Conservation (phyloP, 30 jellyfish, hydroid and myxozoan species). For the Pelagia noctiluca region DNA sequence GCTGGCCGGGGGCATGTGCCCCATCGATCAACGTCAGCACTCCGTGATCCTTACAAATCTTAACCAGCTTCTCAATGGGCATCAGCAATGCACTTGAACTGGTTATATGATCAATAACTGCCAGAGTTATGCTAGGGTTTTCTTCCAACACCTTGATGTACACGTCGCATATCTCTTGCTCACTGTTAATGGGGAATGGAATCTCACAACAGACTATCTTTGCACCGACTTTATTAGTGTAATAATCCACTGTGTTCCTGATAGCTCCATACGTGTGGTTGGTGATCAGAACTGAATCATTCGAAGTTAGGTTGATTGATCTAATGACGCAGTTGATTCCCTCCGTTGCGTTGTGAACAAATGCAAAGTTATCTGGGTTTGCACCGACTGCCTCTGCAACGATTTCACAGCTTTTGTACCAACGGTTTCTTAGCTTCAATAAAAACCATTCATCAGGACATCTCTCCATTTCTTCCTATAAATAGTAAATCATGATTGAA, state of each 20-base stretch:
- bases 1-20: constrained; percentile 99
- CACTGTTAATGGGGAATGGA: constrained; percentile 78
- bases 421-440: constrained; percentile 46
- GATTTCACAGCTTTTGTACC: constrained; percentile 62
- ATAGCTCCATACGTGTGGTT: constrained; percentile 88
- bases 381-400: constrained; percentile 93
- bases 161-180: constrained; percentile 61
- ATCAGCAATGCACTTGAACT: constrained; percentile 84
- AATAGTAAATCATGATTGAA: neutral
- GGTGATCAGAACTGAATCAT: constrained; percentile 78
- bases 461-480: constrained; percentile 80
- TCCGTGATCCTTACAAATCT: constrained; percentile 76
- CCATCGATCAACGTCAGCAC: constrained; percentile 90
- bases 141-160: constrained; percentile 49
- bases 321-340: constrained; percentile 67
- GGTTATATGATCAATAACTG: constrained; percentile 93
- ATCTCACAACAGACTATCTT: constrained; percentile 54
- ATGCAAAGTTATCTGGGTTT: constrained; percentile 75
- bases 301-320: constrained; percentile 9
- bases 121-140: constrained; percentile 74
- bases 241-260: constrained; percentile 70
- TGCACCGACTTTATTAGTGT: constrained; percentile 70
- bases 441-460: constrained; percentile 90
- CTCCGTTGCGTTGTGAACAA: constrained; percentile 89
- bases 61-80: constrained; percentile 81